phyloP scores from a whole-genome alignment of 2,797 vertebrate genomes.

The Vireo griseus region DNA sequence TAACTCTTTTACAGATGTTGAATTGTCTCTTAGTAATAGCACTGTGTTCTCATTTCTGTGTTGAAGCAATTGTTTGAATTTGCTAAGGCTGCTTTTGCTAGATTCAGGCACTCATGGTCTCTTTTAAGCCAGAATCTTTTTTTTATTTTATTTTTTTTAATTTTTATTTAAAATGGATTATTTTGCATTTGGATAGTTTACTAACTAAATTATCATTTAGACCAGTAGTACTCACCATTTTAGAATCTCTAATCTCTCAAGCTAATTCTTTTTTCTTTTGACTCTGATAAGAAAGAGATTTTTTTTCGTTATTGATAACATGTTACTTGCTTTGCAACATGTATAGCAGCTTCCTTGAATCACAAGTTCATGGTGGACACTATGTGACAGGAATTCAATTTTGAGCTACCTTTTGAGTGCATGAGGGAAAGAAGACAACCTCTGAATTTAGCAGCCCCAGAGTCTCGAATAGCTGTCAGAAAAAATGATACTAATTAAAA shows the following conservation, averaged over 20 bases:
- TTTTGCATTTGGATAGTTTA: background rate
- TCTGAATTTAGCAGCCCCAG: background rate
- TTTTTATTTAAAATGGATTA: background rate
- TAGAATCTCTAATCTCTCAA: background rate
- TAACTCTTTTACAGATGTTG: background rate
- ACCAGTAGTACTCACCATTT: background rate
- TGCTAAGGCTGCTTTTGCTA: background rate
- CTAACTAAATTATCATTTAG: background rate
- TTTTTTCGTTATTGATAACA: background rate
- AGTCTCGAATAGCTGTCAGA: background rate
- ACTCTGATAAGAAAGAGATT: background rate
- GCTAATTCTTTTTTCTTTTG: background rate
- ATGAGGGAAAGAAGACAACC: background rate
- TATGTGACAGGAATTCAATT: background rate
- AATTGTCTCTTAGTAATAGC: background rate
- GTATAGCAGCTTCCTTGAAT: background rate
- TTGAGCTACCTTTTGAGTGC: background rate
- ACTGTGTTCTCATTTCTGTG: background rate
- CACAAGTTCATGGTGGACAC: background rate
- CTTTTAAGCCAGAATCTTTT: background rate
- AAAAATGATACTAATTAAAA: background rate
- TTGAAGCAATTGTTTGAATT: background rate
- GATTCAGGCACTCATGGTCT: background rate
- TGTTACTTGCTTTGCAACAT: background rate
- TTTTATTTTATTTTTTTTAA: too few species aligned